Base-by-base conservation (phyloP, 2,113 vertebrate genomes). In the Numida meleagris region DNA sequence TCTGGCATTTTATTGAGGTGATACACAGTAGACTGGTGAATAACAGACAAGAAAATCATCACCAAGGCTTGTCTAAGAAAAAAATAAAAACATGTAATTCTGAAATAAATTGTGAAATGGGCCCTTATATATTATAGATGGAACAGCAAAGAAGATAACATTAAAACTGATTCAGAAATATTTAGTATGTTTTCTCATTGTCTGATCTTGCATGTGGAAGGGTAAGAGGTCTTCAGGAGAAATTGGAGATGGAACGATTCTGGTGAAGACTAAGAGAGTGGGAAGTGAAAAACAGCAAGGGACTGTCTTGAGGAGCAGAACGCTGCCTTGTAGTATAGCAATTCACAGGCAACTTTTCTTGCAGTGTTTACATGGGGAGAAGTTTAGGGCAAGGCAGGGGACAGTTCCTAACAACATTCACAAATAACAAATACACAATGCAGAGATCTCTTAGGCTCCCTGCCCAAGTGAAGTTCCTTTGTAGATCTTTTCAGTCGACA, bases 291-390 rank as follows among this genome's bases (percentile, higher is more conserved):
- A 83, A 4, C 15, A 67, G 5, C 11, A 42, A 79, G 13, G 7
- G 7, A 24, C 7, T 57, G 10, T 9, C 0, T 0, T 57, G 20
- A 65, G 40, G 24, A 51, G 42, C 5, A 34, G 29, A 76, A 38
- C 9, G 8, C 40, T 74, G 6, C 8, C 12, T 33, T 34, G 12
- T 34, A 67, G 8, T 38, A 68, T 40, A 63, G 6, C 14, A 89
- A 55, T 33, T 74, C 61, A 71, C 6, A 55, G 6, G 14, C 9
- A 87, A n/a, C 1, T n/a, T 61, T 79, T 79, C 19, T 72, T 36
- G 76, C 25, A 24, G 25, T 61, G 3, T 58, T 70, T 70, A 6
- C 18, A n/a, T 31, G 9, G 24, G 5, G 6, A 79, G 76, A 85
- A 76, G 4, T 3, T 9, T 21, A 29, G 20, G 23, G 1, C 12